Base-by-base conservation (phyloP, 2,113 vertebrate genomes). In the Tonatia bakeri region DNA sequence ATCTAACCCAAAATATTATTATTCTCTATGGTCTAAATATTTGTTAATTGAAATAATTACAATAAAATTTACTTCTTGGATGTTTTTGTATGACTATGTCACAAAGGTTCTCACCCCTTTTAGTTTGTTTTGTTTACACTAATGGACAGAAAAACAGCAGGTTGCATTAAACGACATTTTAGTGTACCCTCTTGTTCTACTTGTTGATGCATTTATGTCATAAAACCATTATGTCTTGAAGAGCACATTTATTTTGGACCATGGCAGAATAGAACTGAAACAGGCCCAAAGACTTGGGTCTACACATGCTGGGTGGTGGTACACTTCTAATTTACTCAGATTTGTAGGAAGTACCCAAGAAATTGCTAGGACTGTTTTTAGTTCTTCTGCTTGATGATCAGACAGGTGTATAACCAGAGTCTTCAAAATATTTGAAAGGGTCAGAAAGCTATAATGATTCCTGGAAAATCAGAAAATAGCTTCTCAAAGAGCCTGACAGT, bases 1-100 rank as follows among this genome's bases (percentile, higher is more conserved):
- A 92, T 72, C 40, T 79, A 76, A 54, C 15, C 77, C 36, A 9
- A 94, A 87, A 87, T 91, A 85, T 31, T 77, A 36, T 93, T 95
- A 91, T 82, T 91, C 45, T 9, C 7, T 54, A 15, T 56, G 33
- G 38, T 85, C 38, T 40, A 85, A 85, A 82, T 87, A 94, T 75
- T 95, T 93, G 86, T 87, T 87, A 95, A 94, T 69, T 95, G 81
- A 87, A 96, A 97, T 94, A 64, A 92, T 92, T 96, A 73, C 81
- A 95, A 90, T 84, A 64, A 83, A 16, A 56, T 59, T 95, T n/a
- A 87, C 40, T 86, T 82, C 80, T 65, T 70, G 8, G 65, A 54
- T 70, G 24, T 83, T 94, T 91, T 89, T 75, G 28, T 43, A 45
- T 72, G 47, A 59, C 77, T 83, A 50, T 77, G 89, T 80, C 81